Evolutionary conservation across 2,888 invertebrate species (phyloP), one percentile per base, ranked within the genome.

Genomic region (Sepioteuthis lessoniana): DNA sequence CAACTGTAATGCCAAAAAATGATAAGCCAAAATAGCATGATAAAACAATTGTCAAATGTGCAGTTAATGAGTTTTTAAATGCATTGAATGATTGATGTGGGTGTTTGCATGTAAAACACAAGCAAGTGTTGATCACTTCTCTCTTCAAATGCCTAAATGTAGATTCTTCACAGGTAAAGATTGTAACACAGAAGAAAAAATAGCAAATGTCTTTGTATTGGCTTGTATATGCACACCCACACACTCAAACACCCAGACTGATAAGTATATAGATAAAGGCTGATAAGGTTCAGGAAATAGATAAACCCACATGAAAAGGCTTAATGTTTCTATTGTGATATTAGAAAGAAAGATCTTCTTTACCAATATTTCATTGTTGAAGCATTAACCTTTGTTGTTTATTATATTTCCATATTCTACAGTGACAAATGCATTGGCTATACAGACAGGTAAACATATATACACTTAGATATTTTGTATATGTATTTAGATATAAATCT

Each of bases 211-310:
- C 31, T 42, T n/a, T 47, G 47, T 42, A 91, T n/a, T 42, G 35
- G 91, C 47, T 38, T 91, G 42, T 42, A 42, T 91, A n/a, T n/a
- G 47, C 42, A 91, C 91, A 91, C 91, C 42, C 92, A 92, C 92
- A 92, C 92, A 92, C 92, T 47, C 92, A 92, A 37, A 92, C 92
- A 92, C 91, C 0, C 91, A 91, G 13, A 91, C 38, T 91, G 31
- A 31, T n/a, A 91, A 38, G 25, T 38, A 38, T 91, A 42, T 91
- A 5, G 10, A 91, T 76, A 76, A 16, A 76, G n/a, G 76, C n/a
- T 76, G 19, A 76, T 13, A 31, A 7, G 60, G 8, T 35, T 76
- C n/a, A 76, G 76, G 76, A 76, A 76, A 76, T 76, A 76, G 13
- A 76, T n/a, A 76, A 76, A 76, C 76, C n/a, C 16, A 76, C 76